Evolutionary conservation across 2,797 vertebrate genomes (phyloP).

Genomic region (Falco cherrug): DNA sequence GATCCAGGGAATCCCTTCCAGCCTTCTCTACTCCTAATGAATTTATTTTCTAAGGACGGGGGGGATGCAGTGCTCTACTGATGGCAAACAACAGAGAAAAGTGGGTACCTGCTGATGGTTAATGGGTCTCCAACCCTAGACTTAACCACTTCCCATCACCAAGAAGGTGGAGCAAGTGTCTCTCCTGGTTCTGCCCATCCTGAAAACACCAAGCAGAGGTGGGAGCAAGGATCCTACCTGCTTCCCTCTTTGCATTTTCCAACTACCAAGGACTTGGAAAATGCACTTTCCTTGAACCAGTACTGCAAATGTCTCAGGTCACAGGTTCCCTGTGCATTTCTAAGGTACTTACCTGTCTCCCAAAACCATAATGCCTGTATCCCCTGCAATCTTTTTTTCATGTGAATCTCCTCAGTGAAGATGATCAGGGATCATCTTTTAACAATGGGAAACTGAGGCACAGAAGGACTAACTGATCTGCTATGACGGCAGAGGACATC

Average conservation of each 20-base stretch:
- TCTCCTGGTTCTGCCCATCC: neutral
- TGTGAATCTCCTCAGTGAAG: neutral
- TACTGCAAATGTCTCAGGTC: neutral
- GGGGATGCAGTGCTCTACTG: neutral
- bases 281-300: neutral
- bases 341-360: slow-evolving; percentile 21
- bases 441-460: neutral
- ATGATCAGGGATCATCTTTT: neutral
- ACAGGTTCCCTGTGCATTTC: neutral
- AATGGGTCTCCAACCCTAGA: neutral
- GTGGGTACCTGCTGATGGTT: neutral
- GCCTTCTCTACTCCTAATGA: neutral
- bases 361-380: neutral
- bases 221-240: neutral
- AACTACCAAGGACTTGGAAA: neutral
- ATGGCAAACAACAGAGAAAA: neutral
- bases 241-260: neutral
- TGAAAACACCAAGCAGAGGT: neutral
- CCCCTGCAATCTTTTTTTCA: neutral
- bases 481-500: neutral
- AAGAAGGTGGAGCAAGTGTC: neutral
- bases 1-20: slow-evolving; percentile 49
- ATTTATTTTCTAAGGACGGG: neutral
- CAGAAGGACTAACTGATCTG: neutral
- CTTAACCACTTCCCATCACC: neutral